A percentile compares a stretch with the other conserved stretches of the same genome.
Conservation (phyloP, 2,888 invertebrate genomes). For the Marronus borbonicus region DNA sequence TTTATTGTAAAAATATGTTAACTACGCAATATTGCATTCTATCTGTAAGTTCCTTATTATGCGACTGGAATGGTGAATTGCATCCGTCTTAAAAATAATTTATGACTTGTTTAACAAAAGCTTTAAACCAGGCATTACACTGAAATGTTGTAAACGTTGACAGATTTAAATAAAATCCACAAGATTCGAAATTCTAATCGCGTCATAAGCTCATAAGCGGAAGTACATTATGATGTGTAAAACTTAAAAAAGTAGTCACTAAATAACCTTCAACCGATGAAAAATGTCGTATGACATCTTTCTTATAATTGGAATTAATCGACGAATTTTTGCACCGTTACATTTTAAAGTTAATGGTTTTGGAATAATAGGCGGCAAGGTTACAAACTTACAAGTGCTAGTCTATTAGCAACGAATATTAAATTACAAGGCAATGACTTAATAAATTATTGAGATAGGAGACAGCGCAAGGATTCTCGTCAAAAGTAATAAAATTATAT, state of each 20-base stretch:
- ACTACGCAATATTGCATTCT: too few relatives aligned
- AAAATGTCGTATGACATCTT: not conserved
- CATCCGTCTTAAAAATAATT: too few relatives aligned
- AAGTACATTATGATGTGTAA: not conserved
- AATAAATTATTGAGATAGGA: not conserved
- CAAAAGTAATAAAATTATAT: too few relatives aligned
- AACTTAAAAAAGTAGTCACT: not conserved
- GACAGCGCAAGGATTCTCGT: too few relatives aligned
- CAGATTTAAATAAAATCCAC: too few relatives aligned
- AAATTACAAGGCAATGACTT: conserved; percentile 9
- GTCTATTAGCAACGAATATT: not conserved
- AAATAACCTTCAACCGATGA: not conserved
- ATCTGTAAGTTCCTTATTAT: too few relatives aligned
- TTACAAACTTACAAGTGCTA: not conserved
- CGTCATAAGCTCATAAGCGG: not conserved
- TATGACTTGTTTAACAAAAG: too few relatives aligned
- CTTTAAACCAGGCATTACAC: too few relatives aligned
- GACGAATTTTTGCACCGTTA: not conserved
- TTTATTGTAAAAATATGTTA: too few relatives aligned
- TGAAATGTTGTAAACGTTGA: too few relatives aligned
- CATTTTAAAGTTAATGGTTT: not conserved
- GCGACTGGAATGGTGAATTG: too few relatives aligned
- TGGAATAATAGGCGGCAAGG: not conserved
- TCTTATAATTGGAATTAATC: not conserved
- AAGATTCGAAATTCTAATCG: too few relatives aligned